A percentile compares a stretch with the other conserved stretches of the same genome.
Conservation (phyloP, 2,888 invertebrate species). For the Trissolcus japonicus region DNA sequence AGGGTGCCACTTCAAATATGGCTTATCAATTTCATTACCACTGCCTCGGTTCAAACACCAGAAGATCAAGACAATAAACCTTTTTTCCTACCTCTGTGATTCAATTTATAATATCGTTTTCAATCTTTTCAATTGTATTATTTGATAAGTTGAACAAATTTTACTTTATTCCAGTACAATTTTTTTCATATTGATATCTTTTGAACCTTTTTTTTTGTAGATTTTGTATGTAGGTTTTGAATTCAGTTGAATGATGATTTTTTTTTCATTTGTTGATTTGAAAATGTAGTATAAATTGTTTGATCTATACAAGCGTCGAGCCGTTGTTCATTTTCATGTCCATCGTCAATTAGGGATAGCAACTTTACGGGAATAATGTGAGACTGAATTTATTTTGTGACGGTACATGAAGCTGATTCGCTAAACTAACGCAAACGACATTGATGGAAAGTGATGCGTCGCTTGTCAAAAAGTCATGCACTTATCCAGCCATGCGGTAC, state of each 20-base stretch:
- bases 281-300: constrained; percentile 24
- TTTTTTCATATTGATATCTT: no score
- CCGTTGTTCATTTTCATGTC: constrained; percentile 23
- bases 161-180: no score
- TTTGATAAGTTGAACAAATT: no score
- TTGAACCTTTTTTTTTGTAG: no score
- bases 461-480: constrained; percentile 42
- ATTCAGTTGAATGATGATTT: no score
- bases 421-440: constrained; percentile 27
- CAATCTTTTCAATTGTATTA: no score
- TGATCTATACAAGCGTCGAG: constrained; percentile 1
- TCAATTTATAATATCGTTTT: no score
- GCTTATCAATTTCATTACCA: constrained; percentile 54
- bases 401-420: constrained; percentile 31
- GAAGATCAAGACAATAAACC: constrained; percentile 13
- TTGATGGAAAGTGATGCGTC: constrained; percentile 47
- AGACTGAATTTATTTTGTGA: constrained; percentile 36
- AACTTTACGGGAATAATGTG: constrained; percentile 27
- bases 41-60: constrained; percentile 42
- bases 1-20: constrained; percentile 42
- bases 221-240: no score
- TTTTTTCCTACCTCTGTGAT: no score
- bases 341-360: constrained; percentile 21
- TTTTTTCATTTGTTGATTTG: background rate
- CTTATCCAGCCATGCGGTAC: constrained; percentile 40